A percentile compares a stretch with the other conserved stretches of the same genome.
phyloP scores from a whole-genome alignment of 2,888 invertebrate species.

The Ceramica pisi region DNA sequence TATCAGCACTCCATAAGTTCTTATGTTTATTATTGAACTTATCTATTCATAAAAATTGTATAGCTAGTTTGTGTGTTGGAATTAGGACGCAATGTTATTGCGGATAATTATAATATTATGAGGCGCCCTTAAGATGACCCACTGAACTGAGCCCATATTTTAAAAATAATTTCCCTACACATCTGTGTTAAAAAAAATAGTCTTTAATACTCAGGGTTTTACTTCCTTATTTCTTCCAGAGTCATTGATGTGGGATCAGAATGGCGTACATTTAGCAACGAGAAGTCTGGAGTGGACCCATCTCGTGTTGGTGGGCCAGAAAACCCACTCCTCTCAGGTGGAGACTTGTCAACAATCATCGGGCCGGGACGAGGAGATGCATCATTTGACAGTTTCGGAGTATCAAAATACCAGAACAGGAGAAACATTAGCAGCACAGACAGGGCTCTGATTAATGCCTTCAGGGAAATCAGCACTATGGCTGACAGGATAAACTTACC shows the following conservation, averaged over 20 bases:
- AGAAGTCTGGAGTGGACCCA: constrained; percentile 98
- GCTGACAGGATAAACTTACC: constrained; percentile 99
- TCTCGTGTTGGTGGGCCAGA: constrained; percentile 99
- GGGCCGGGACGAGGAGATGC: constrained; percentile 94
- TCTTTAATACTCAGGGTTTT: neutral
- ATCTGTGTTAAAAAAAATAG: neutral
- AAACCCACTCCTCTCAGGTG: constrained; percentile 98
- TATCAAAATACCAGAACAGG: constrained; percentile 94
- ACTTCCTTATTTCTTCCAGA: constrained; percentile 86
- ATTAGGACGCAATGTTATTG: constrained; percentile 18
- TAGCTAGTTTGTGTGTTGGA: constrained; percentile 7
- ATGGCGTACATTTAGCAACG: constrained; percentile 99
- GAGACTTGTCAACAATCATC: constrained; percentile 99
- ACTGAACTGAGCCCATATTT: neutral
- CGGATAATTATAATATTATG: neutral
- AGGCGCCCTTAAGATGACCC: too few relatives aligned
- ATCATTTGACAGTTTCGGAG: constrained; percentile 96
- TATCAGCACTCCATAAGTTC: too few relatives aligned
- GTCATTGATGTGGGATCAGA: constrained; percentile 99
- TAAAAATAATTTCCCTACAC: neutral
- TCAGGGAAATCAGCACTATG: constrained; percentile 99
- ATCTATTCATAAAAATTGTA: constrained; percentile 28
- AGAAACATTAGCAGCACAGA: constrained; percentile 97
- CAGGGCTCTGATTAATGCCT: constrained; percentile 98
- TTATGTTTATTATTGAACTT: neutral